A percentile compares a stretch with the other conserved stretches of the same genome.
Evolutionary conservation across 2,113 vertebrate species (phyloP).

Genomic region (Mesembrinibis cayennensis): DNA sequence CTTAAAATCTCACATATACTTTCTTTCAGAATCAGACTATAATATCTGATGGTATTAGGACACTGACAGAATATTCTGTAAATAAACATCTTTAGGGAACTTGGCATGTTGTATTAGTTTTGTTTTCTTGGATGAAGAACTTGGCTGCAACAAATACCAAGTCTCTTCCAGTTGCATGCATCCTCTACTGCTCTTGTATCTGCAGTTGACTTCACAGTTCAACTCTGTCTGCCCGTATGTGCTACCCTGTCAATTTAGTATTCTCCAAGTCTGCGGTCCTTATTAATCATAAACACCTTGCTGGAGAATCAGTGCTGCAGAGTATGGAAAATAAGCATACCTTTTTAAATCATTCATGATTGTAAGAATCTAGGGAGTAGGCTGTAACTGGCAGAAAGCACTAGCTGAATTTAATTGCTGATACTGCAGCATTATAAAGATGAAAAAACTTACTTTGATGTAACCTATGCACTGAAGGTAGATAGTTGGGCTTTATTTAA

Average conservation of each 20-base stretch:
- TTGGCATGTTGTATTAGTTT: not conserved
- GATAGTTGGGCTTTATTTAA: not conserved
- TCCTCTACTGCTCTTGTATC: not conserved
- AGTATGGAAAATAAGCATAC: not conserved
- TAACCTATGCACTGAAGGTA: not conserved
- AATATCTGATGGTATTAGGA: not conserved
- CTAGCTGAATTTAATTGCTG: not conserved
- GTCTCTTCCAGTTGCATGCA: not conserved
- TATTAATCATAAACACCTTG: not conserved
- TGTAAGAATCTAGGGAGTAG: not conserved
- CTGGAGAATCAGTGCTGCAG: not conserved
- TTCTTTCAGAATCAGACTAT: not conserved
- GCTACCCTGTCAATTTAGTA: not conserved
- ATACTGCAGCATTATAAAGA: not conserved
- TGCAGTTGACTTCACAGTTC: not conserved
- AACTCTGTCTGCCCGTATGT: not conserved
- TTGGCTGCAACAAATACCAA: not conserved
- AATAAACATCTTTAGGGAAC: not conserved
- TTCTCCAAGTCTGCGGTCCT: not conserved
- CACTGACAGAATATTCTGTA: not conserved
- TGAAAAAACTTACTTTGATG: not conserved
- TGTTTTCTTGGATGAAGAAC: not conserved
- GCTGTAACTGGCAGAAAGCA: not conserved
- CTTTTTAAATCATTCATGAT: not conserved
- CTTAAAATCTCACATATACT: not conserved